These are phyloP conservation scores for Cyphomyrus discorhynchus DNA, from an alignment of 2,113 vertebrate species.

Conservation along the genomic window DNA sequence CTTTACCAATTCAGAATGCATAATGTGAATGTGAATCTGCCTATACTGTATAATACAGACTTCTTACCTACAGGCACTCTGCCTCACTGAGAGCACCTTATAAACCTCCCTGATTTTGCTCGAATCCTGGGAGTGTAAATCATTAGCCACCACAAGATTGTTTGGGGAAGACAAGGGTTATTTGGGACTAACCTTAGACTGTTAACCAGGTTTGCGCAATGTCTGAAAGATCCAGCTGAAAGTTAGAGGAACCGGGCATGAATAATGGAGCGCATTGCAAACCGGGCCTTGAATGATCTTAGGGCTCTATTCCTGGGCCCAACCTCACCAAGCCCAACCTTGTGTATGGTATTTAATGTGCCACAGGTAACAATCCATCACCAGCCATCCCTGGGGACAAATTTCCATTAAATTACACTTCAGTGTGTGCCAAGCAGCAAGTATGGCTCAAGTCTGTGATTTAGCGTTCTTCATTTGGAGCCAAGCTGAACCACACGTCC, in stretches of 20 bases:
- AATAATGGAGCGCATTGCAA: background rate
- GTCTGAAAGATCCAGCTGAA: background rate
- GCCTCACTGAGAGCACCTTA: background rate
- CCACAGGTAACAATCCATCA: background rate
- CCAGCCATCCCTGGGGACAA: background rate
- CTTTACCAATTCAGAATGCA: background rate
- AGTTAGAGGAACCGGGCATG: background rate
- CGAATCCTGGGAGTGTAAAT: background rate
- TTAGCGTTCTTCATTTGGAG: background rate
- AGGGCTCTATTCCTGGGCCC: background rate
- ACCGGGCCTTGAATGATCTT: background rate
- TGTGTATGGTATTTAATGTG: background rate
- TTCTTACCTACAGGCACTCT: background rate
- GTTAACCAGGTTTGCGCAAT: background rate
- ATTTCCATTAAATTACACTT: conserved; percentile 5
- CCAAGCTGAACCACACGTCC: background rate
- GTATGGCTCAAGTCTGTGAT: background rate
- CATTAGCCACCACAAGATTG: background rate
- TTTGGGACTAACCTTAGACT: background rate
- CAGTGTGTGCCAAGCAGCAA: background rate
- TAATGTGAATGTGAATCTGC: background rate
- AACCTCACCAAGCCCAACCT: background rate
- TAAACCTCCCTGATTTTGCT: background rate
- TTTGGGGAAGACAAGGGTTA: background rate
- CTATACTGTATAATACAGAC: background rate